Evolutionary conservation across 2,797 vertebrate species (phyloP), one percentile per base, ranked within the genome.

Genomic region (Hyperoplus immaculatus): DNA sequence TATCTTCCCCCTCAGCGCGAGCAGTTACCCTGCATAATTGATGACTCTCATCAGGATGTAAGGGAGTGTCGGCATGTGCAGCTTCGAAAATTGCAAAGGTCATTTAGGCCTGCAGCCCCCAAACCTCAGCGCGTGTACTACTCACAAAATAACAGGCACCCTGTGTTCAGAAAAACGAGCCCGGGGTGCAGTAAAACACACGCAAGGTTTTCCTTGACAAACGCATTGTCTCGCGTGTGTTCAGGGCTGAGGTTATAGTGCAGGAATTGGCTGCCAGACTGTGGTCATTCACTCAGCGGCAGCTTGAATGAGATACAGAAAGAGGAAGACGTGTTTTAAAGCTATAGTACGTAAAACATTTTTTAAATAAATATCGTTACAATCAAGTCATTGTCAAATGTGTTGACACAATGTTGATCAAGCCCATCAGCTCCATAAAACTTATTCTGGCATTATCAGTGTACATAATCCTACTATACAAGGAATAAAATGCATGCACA

Each of bases 1-100:
- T 95, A 89, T 95, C 96, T 94, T 91, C 95, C 94, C 94, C 93
- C 92, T 94, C 93, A 94, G 92, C 64, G 89, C 93, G 95, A 88
- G 93, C 94, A 80, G 88, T 79, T 94, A 67, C 89, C 95, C 96
- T 96, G 96, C 96, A 96, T 97, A 96, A 96, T 95, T 96, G 96
- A 97, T 96, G 94, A 95, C 96, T 95, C 95, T 91, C 94, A 89
- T 93, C 94, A 87, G 93, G 94, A 94, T 88, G 93, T 86, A 83
- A 95, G 94, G 94, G 95, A 95, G 94, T 94, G 94, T 95, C 94
- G 85, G 87, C 88, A 80, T 92, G 93, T 86, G 91, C 72, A 29
- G 67, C 72, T 90, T 76, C 55, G 72, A 5, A 80, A 90, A 90
- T 80, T 75, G 55, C 74, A 90, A 91, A 93, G 90, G 89, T 93